Conservation (phyloP, 2,888 invertebrate species). For the Leptopilina drosophilae region DNA sequence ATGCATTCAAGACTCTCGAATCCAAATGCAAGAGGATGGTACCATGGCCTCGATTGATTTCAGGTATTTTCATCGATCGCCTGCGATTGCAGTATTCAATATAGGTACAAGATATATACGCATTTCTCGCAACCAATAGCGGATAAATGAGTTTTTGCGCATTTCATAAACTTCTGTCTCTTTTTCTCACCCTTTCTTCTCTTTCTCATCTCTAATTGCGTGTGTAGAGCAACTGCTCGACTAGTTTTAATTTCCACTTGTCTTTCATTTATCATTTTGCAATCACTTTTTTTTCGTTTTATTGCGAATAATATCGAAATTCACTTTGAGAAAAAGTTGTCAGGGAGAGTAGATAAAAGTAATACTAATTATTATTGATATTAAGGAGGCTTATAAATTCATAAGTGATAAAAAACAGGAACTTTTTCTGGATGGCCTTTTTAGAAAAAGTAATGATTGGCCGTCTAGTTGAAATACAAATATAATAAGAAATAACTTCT, state of each 20-base stretch:
- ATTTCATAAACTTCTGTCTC: not conserved
- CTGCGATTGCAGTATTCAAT: constrained; percentile 48
- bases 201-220: not conserved
- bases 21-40: constrained; percentile 41
- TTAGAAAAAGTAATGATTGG: no score
- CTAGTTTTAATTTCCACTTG: not conserved
- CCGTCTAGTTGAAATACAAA: no score
- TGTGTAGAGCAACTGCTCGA: not conserved
- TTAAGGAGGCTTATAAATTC: no score
- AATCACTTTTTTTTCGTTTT: not conserved
- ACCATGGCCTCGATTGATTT: constrained; percentile 51
- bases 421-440: no score
- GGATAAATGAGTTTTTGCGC: constrained; percentile 25
- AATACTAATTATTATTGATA: no score
- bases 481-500: no score
- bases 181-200: not conserved
- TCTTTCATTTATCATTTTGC: not conserved
- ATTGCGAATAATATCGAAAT: not conserved
- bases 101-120: constrained; percentile 28
- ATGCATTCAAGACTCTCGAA: constrained; percentile 45
- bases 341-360: no score
- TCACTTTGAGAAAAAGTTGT: not conserved
- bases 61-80: constrained; percentile 53
- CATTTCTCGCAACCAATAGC: constrained; percentile 26
- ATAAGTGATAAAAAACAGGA: no score